phyloP scores from a whole-genome alignment of 2,888 invertebrate genomes.

The Cephalotes varians region DNA sequence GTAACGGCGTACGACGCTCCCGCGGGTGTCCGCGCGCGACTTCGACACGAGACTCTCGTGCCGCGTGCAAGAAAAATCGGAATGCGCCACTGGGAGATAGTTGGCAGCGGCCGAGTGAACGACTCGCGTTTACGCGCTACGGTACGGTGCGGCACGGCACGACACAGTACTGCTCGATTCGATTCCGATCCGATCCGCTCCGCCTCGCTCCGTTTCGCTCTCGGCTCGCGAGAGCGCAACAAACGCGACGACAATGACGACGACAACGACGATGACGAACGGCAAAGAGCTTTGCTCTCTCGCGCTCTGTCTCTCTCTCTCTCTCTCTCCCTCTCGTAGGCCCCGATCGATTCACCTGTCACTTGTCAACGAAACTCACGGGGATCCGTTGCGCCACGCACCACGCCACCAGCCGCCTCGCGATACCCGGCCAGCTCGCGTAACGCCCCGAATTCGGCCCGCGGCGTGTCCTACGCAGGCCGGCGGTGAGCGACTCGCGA shows the following conservation, averaged over 20 bases:
- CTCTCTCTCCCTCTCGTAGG: conserved; percentile 61
- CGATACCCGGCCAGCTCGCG: conserved; percentile 64
- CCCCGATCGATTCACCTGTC: conserved; percentile 83
- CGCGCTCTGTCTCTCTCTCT: background rate
- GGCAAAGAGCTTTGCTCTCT: conserved; percentile 9
- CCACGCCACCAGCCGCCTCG: conserved; percentile 66
- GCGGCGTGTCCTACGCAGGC: conserved; percentile 69
- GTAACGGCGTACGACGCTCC: conserved; percentile 59
- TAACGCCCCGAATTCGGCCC: conserved; percentile 63
- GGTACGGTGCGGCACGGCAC: background rate
- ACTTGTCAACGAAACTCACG: conserved; percentile 79
- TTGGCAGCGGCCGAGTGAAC: conserved; percentile 51
- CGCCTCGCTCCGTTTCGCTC: conserved; percentile 3
- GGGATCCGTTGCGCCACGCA: conserved; percentile 72
- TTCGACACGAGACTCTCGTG: conserved; percentile 51
- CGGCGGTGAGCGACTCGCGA: conserved; percentile 63
- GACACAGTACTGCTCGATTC: conserved; percentile 50
- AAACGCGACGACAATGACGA: background rate
- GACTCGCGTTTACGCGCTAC: conserved; percentile 1
- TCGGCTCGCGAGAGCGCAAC: conserved; percentile 9
- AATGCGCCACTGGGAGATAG: background rate
- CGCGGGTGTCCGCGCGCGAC: conserved; percentile 44
- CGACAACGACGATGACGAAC: background rate
- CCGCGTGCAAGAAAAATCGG: conserved; percentile 65
- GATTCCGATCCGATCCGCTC: background rate